A percentile compares a stretch with the other conserved stretches of the same genome.
Evolutionary conservation across 2,113 vertebrate species (phyloP).

Genomic region (Oryzias woworae): DNA sequence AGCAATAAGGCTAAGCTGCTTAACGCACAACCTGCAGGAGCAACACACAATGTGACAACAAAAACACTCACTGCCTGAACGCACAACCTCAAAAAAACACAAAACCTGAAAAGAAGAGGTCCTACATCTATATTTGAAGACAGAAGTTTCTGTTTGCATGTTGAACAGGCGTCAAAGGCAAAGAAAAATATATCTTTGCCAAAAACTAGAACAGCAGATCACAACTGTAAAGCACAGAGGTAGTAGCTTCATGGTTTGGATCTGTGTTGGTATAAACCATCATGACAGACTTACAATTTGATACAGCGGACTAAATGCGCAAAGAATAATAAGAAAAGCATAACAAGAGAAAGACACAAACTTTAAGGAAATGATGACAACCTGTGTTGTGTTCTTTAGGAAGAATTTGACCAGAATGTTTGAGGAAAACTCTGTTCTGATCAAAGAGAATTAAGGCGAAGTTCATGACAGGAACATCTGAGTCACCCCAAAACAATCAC

Average conservation of each 20-base stretch:
- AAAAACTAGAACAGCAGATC: background rate
- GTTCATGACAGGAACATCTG: too few species aligned
- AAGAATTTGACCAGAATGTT: background rate
- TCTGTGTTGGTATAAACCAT: background rate
- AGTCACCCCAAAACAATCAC: too few species aligned
- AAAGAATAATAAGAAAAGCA: too few species aligned
- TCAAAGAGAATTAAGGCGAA: background rate
- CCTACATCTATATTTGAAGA: background rate
- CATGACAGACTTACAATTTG: background rate
- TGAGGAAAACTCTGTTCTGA: background rate
- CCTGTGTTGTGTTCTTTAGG: background rate
- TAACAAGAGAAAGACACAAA: too few species aligned
- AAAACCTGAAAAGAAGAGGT: background rate
- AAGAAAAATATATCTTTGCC: background rate
- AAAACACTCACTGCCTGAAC: background rate
- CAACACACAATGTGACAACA: background rate
- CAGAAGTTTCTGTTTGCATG: background rate
- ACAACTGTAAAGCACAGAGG: background rate
- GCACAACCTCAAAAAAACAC: background rate
- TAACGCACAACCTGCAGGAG: slow-evolving; percentile 8
- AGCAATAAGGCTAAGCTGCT: slow-evolving; percentile 26
- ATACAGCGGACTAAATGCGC: too few species aligned
- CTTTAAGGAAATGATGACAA: too few species aligned
- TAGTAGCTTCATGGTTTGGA: background rate
- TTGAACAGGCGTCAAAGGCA: background rate